phyloP scores from a whole-genome alignment of 1,140 invertebrate species.

The Macrotrachela quadricornifera region DNA sequence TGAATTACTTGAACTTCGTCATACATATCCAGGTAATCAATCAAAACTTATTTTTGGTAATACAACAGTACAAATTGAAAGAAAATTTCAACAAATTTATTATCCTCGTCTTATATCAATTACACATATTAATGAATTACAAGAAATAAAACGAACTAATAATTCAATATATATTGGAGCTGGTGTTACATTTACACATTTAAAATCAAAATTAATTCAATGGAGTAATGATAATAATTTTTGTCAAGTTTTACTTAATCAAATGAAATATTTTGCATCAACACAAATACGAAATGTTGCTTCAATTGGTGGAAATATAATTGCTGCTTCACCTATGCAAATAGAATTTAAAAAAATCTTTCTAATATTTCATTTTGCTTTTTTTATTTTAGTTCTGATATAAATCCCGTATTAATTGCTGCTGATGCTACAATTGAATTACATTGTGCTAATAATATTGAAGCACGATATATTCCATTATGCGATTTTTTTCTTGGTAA shows the following conservation, averaged over 20 bases:
- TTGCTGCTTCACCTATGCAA: slow-evolving; percentile 70
- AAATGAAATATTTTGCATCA: slow-evolving; percentile 80
- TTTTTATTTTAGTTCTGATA: slow-evolving; percentile 41
- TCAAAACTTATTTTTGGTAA: slow-evolving; percentile 85
- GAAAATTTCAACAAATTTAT: slow-evolving; percentile 61
- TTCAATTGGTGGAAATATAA: slow-evolving; percentile 68
- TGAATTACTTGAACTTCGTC: no score
- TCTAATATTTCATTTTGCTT: no score
- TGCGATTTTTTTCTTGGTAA: slow-evolving; percentile 65
- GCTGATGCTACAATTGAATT: slow-evolving; percentile 34
- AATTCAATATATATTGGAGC: no score
- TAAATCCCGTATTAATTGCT: slow-evolving; percentile 74
- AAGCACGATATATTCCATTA: neutral
- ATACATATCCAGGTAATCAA: no score
- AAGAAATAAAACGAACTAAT: no score
- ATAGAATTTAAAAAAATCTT: no score
- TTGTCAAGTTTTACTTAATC: slow-evolving; percentile 43
- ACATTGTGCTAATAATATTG: slow-evolving; percentile 31
- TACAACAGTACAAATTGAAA: slow-evolving; percentile 72
- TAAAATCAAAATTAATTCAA: no score
- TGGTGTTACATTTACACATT: no score
- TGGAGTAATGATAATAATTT: no score
- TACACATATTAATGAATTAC: slow-evolving; percentile 25
- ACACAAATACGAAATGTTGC: slow-evolving; percentile 68
- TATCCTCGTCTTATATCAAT: slow-evolving; percentile 63